Evolutionary conservation across 2,888 invertebrate genomes (phyloP).

Genomic region (Hecatera dysodea): DNA sequence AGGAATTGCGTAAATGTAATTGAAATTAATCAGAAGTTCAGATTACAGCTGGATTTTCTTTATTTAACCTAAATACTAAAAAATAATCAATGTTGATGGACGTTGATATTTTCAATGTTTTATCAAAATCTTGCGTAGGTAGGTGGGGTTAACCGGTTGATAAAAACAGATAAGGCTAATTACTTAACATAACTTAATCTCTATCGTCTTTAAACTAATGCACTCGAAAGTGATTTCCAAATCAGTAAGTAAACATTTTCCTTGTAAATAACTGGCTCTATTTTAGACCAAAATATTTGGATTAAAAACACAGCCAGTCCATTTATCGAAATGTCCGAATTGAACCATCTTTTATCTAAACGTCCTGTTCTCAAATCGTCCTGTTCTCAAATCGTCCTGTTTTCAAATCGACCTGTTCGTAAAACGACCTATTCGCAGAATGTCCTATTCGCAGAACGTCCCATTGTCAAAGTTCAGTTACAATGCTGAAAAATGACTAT

Average conservation of each 20-base stretch:
- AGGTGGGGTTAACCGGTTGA: not conserved
- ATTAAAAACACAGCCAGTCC: slow-evolving; percentile 22
- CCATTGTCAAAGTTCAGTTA: too few relatives aligned
- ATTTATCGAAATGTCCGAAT: too few relatives aligned
- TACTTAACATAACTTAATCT: slow-evolving; percentile 15
- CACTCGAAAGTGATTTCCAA: slow-evolving; percentile 3
- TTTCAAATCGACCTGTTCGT: too few relatives aligned
- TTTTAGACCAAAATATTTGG: slow-evolving; percentile 29
- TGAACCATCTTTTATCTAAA: too few relatives aligned
- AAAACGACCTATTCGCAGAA: too few relatives aligned
- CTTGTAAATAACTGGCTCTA: slow-evolving; percentile 14
- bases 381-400: too few relatives aligned
- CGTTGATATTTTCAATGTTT: not conserved
- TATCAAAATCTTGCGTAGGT: not conserved
- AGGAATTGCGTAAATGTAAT: not conserved
- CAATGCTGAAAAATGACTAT: too few relatives aligned
- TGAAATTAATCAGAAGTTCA: not conserved
- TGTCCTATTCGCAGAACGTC: too few relatives aligned
- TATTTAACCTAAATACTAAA: not conserved
- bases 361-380: too few relatives aligned
- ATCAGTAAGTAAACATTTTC: slow-evolving; percentile 22
- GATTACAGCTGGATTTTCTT: not conserved
- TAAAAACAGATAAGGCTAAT: slow-evolving; percentile 17
- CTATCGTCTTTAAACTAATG: slow-evolving; percentile 22
- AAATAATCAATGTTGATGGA: not conserved